Conservation (phyloP, 2,113 vertebrate genomes). For the Pantherophis guttatus region DNA sequence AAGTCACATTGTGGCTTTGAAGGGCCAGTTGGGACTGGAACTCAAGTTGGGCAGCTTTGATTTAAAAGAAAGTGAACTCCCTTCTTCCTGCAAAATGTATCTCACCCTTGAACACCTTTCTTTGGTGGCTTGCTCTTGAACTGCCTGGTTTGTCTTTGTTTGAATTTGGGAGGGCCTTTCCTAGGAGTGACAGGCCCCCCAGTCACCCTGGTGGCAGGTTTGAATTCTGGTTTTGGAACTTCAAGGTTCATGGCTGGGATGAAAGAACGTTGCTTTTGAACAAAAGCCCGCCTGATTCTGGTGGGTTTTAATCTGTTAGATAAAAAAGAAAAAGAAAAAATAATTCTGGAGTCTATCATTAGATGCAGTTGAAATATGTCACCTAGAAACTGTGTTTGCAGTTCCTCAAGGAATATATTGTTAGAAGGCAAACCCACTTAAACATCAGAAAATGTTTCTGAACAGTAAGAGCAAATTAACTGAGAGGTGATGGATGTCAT, state of each 20-base stretch:
- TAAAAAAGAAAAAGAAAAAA: background rate
- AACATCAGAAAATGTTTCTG: background rate
- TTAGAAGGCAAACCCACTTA: background rate
- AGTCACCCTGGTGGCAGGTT: constrained; percentile 83
- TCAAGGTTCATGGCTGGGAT: constrained; percentile 83
- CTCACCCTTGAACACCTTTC: constrained; percentile 92
- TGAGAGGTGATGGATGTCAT: background rate
- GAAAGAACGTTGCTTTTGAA: background rate
- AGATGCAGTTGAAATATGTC: background rate
- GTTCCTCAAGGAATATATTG: background rate
- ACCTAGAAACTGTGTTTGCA: background rate
- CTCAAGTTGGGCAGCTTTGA: background rate
- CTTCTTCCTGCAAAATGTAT: background rate
- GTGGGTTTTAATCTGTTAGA: constrained; percentile 1
- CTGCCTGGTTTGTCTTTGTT: constrained; percentile 92
- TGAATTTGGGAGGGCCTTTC: constrained; percentile 93
- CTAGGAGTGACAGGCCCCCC: constrained; percentile 91
- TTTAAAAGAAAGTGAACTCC: background rate
- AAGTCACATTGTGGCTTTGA: background rate
- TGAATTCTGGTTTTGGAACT: constrained; percentile 80
- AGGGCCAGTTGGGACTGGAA: background rate
- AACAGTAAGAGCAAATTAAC: background rate
- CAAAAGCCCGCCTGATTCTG: background rate
- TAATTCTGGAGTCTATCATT: background rate
- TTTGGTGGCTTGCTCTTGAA: constrained; percentile 98